Base-by-base conservation (phyloP, 2,797 vertebrate species). In the Streptopelia turtur region DNA sequence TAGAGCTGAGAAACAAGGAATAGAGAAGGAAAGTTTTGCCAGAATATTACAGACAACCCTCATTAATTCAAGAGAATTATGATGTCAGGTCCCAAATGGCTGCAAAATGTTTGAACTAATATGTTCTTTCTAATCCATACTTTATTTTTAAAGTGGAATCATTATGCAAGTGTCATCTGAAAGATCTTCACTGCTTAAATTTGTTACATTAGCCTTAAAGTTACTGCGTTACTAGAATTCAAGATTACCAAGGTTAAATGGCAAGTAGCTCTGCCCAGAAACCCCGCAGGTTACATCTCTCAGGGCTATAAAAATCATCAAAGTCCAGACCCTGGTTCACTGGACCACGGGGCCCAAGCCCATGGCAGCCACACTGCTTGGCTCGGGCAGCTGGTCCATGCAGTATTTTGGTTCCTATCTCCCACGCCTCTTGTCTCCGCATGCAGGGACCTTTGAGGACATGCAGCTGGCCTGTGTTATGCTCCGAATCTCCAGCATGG, bases 51-150 rank as follows among this genome's bases (percentile, higher is more conserved):
- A 93, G 81, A 74, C 81, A 93, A 14, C 45, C n/a, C 52, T 50
- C 72, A 82, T 93, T 90, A 89, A 81, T 87, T 77, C 76, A 87
- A 22, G 47, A 92, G 53, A 92, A 95, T 96, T 85, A 81, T 16
- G 39, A 95, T 79, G 52, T 81, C 83, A 79, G 50, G 66, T 60
- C 39, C 23, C 79, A 86, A 91, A 92, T 53, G 93, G 61, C 56
- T 52, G 22, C 28, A 83, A 88, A 94, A 76, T 77, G 11, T 82
- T 94, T 84, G 77, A 84, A 41, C 43, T 87, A 86, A 21, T 59
- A 63, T 31, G 33, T 52, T 90, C 60, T 83, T 90, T 91, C 77
- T 84, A 94, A 92, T 76, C n/a, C 56, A n/a, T 45, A 64, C 39
- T 89, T 91, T 89, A 74, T 87, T 91, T 94, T 83, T 80, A 53